These are phyloP conservation scores for Phylloscopus whistleri DNA, from an alignment of 2,113 vertebrate species.

Conservation along the genomic window DNA sequence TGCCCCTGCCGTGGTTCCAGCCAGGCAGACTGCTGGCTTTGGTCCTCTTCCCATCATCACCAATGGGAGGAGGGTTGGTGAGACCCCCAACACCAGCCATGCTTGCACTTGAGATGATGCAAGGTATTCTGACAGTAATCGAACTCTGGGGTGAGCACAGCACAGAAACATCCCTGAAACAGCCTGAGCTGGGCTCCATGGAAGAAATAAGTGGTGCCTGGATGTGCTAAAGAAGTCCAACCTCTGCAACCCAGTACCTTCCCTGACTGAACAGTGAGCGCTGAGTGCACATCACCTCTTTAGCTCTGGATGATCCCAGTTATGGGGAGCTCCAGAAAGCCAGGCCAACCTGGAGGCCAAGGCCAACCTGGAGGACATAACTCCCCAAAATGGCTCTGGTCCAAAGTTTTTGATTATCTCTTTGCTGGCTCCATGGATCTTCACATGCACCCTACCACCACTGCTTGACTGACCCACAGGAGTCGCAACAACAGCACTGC, in stretches of 20 bases:
- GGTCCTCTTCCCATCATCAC: not conserved
- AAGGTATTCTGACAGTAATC: not conserved
- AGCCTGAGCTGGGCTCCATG: not conserved
- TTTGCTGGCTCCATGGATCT: not conserved
- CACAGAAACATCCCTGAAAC: not conserved
- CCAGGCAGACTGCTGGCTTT: not conserved
- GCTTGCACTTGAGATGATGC: not conserved
- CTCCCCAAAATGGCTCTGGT: not conserved
- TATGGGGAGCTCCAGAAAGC: not conserved
- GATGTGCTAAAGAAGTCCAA: not conserved
- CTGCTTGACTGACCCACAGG: not conserved
- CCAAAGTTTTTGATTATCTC: not conserved
- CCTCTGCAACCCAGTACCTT: not conserved
- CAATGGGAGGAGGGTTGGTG: not conserved
- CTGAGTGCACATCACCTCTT: fast-evolving
- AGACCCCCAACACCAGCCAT: not conserved
- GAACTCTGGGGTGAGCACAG: not conserved
- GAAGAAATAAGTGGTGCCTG: not conserved
- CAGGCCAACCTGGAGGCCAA: not conserved
- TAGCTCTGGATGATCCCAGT: not conserved
- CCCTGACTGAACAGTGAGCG: not conserved
- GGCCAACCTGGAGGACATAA: not conserved
- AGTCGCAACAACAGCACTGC: not conserved
- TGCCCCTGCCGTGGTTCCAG: not conserved
- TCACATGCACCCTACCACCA: fast-evolving